Base-by-base conservation (phyloP, 2,888 invertebrate species). In the Euphydryas editha region DNA sequence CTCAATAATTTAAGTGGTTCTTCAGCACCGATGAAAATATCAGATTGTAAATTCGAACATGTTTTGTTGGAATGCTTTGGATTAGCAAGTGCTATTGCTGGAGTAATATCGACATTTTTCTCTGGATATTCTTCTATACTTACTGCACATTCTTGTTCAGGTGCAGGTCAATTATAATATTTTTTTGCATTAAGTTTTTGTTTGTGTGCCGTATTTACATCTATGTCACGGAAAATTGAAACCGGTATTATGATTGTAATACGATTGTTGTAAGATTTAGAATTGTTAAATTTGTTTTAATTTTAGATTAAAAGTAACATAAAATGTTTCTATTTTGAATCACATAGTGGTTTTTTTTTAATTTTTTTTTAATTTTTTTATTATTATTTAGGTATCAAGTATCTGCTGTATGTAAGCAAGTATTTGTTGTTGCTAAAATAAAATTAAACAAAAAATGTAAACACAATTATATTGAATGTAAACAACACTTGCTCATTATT, bases 1-100 rank as follows among this genome's bases (percentile, higher is more conserved):
- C 47, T 78, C 3, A 78, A 78, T 60, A 66, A 58, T 8, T 68
- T 78, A n/a, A 77, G 76, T 30, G 83, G 83, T 21, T 73, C 82
- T 2, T 67, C 82, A 1, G 73, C 72, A 1, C 74, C 76, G 0
- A 69, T 82, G 76, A 83, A 73, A 51, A 21, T 59, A 13, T 13
- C 54, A 0, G 76, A 79, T 44, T 75, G 77, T 21, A 77, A 72
- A 58, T 61, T 61, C 37, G 80, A 83, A 62, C 83, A 84, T 46
- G 15, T 78, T 1, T 58, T 76, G 4, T 59, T 82, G 17, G 76
- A 80, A 37, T 8, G 72, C 3, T 62, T 77, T 46, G 80, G 79
- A 1, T 39, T 77, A 11, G 6, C 59, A 2, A 75, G 70, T 59
- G 69, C 68, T 2, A 0, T 72, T 18, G 44, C 54, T 59, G 78